Percentiles rank a stretch among this genome's conserved stretches.
Evolutionary conservation across 1,140 invertebrate species (phyloP).

Genomic region (Battus philenor): DNA sequence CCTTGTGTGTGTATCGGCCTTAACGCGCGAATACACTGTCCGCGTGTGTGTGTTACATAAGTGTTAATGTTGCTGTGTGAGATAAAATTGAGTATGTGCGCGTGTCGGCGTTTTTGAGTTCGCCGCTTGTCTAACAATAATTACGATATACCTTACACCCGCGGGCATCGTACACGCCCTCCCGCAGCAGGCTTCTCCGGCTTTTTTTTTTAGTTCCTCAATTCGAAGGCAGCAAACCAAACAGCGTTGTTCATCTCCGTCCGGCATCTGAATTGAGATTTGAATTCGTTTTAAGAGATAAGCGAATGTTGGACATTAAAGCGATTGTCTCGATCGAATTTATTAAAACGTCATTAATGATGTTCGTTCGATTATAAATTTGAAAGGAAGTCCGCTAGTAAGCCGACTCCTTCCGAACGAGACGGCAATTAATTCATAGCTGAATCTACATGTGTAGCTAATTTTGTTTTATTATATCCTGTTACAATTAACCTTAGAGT

Average conservation of each 20-base stretch:
- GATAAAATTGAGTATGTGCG: conserved; percentile 22
- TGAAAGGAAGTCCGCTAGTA: no score
- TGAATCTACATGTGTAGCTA: no score
- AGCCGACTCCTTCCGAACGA: no score
- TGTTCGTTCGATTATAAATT: conserved; percentile 22
- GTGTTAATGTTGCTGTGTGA: conserved; percentile 21
- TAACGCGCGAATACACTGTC: conserved; percentile 49
- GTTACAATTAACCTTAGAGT: no score
- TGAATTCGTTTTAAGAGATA: conserved; percentile 16
- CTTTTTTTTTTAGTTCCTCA: conserved; percentile 35
- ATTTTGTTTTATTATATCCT: no score
- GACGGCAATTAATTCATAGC: no score
- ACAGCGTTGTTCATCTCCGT: conserved; percentile 10
- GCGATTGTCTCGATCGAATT: conserved; percentile 15
- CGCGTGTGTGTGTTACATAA: conserved; percentile 26
- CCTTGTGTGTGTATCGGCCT: conserved; percentile 37
- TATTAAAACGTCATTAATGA: conserved; percentile 9
- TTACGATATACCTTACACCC: conserved; percentile 70
- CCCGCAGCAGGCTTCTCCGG: conserved; percentile 26
- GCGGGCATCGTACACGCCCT: conserved; percentile 39
- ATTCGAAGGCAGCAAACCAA: conserved; percentile 18
- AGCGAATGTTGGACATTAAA: conserved; percentile 11
- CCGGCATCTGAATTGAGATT: conserved; percentile 11
- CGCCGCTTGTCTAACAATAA: conserved; percentile 65
- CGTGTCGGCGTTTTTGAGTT: conserved; percentile 65